Conservation (phyloP, 2,113 vertebrate genomes). For the Dendrocopos noguchii region DNA sequence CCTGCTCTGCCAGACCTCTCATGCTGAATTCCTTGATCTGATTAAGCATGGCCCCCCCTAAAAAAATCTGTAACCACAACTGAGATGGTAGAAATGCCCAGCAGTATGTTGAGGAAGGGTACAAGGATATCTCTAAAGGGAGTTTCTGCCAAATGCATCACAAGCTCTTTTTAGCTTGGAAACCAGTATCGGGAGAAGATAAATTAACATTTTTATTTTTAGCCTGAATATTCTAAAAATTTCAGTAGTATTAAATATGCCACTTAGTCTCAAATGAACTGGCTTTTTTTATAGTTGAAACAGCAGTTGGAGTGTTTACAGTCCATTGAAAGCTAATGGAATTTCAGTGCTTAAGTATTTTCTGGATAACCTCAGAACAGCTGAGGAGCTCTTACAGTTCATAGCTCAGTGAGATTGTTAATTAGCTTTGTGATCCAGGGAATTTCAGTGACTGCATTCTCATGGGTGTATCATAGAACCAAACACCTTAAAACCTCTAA, state of each 20-base stretch:
- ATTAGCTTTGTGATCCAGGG: constrained; percentile 63
- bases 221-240: not conserved
- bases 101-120: not conserved
- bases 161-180: not conserved
- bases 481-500: constrained; percentile 30
- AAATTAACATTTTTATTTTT: constrained; percentile 12
- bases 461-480: constrained; percentile 6
- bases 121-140: not conserved
- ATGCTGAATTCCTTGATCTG: not conserved
- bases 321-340: constrained; percentile 47
- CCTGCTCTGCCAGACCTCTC: not conserved
- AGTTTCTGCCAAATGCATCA: not conserved
- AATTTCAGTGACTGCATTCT: constrained; percentile 35
- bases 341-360: constrained; percentile 52
- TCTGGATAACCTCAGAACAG: constrained; percentile 45
- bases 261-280: not conserved
- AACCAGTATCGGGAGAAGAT: not conserved
- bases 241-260: constrained; percentile 2
- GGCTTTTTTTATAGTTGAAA: not conserved
- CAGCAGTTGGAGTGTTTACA: constrained; percentile 35
- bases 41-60: not conserved
- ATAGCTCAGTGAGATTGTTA: constrained; percentile 62
- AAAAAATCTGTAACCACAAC: not conserved
- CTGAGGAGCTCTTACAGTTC: constrained; percentile 40
- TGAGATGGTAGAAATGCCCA: not conserved